Evolutionary conservation across 2,888 invertebrate genomes (phyloP).

Genomic region (Coelopa pilipes): DNA sequence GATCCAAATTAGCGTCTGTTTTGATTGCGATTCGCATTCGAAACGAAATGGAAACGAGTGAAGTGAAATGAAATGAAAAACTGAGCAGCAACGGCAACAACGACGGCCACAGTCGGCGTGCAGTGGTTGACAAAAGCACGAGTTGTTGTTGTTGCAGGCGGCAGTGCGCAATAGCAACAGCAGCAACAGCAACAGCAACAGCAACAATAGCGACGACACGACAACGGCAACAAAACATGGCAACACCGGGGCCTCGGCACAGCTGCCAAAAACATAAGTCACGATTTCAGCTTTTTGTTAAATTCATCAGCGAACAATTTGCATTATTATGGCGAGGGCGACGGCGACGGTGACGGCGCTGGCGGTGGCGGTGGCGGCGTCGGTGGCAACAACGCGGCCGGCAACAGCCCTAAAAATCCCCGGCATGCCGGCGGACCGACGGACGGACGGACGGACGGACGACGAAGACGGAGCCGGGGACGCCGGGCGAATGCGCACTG

Average conservation of each 20-base stretch:
- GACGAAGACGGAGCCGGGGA: too few relatives aligned
- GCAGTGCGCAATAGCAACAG: neutral
- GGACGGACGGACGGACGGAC: too few relatives aligned
- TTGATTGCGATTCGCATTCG: slow-evolving; percentile 18
- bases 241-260: slow-evolving; percentile 28
- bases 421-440: neutral
- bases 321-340: slow-evolving; percentile 39
- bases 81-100: too few relatives aligned
- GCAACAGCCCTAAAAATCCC: slow-evolving; percentile 19
- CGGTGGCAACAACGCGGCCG: neutral
- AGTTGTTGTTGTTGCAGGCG: neutral
- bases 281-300: slow-evolving; percentile 48
- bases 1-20: slow-evolving; percentile 35
- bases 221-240: slow-evolving; percentile 1
- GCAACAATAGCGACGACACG: slow-evolving; percentile 4
- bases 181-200: slow-evolving; percentile 15
- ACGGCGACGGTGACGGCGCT: neutral
- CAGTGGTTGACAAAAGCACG: too few relatives aligned
- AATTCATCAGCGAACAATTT: slow-evolving; percentile 49
- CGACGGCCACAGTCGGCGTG: too few relatives aligned
- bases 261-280: slow-evolving; percentile 49
- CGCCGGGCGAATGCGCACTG: slow-evolving; percentile 15
- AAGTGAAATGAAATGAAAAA: slow-evolving; percentile 14
- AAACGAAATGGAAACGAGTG: slow-evolving; percentile 24
- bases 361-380: neutral